Evolutionary conservation across 1,140 invertebrate genomes (phyloP), one percentile per base, ranked within the genome.

Genomic region (Plutomurus gul): DNA sequence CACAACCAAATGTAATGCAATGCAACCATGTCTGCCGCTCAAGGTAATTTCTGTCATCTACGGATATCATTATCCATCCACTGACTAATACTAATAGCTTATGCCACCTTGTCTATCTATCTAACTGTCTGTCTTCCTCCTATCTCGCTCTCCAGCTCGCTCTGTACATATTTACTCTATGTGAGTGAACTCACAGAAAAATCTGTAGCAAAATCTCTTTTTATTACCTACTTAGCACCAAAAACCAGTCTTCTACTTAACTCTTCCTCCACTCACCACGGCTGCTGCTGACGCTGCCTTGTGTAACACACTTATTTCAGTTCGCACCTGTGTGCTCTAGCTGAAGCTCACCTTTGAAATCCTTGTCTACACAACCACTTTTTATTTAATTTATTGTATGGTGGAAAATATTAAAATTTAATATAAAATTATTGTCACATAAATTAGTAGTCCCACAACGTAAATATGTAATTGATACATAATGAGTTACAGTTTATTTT

Each of bases 41-140:
- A 73, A 78, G 60, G 76, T 78, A 78, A 78, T 78, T 72, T 72
- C 70, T 78, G 40, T 43, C 40, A 46, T 46, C 71, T 18, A 37
- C 16, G 71, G 71, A 78, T 78, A 60, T 70, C 74, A 75, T 75
- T 46, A 74, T 75, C 56, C 56, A 33, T 65, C 27, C 36, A 65
- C 56, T 65, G 27, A 65, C 25, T 33, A 65, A 33, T 33, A 65
- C 56, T 65, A 65, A 65, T 65, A 33, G 56, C 56, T 65, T 65
- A 65, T 65, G 56, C 56, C 56, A 65, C 56, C 56, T 65, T 65
- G 56, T 65, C 56, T 27, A 65, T 65, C 56, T 51, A 51, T 51
- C 25, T 51, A 51, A 22, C 47, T 51, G 25, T 22, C 47, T 51
- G 47, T 51, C 47, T 22, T 51, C 47, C 25, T 22, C 25, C 47